A percentile compares a stretch with the other conserved stretches of the same genome.
These are phyloP conservation scores for Trichosurus vulpecula DNA, from an alignment of 2,797 vertebrate genomes.

Conservation along the genomic window DNA sequence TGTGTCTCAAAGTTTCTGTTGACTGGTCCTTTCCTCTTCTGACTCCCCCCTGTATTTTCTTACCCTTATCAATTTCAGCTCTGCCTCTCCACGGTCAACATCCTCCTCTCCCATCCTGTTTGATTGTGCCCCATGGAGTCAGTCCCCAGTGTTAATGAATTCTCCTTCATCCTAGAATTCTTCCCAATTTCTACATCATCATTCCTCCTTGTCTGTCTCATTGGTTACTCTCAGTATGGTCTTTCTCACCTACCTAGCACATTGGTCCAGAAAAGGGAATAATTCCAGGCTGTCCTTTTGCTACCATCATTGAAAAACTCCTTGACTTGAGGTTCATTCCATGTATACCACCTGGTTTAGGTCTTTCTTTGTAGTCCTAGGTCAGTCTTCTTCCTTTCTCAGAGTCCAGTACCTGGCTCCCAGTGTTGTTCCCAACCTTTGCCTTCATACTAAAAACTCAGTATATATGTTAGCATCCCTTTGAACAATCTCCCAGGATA, in stretches of 20 bases:
- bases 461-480: background rate
- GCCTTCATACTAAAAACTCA: background rate
- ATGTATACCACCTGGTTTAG: background rate
- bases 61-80: background rate
- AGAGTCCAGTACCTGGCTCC: background rate
- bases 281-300: no score
- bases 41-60: background rate
- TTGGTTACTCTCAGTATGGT: background rate
- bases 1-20: background rate
- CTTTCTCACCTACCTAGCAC: background rate
- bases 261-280: background rate
- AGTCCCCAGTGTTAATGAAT: background rate
- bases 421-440: background rate
- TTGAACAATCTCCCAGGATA: background rate
- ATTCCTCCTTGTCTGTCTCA: background rate
- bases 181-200: background rate
- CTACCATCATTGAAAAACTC: background rate
- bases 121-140: background rate
- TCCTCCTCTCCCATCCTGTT: background rate
- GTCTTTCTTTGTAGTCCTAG: background rate
- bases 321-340: background rate
- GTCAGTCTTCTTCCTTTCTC: background rate
- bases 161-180: background rate
- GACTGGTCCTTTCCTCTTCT: background rate
- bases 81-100: background rate